Base-by-base conservation (phyloP, 2,888 invertebrate species). In the Drosophila tripunctata region DNA sequence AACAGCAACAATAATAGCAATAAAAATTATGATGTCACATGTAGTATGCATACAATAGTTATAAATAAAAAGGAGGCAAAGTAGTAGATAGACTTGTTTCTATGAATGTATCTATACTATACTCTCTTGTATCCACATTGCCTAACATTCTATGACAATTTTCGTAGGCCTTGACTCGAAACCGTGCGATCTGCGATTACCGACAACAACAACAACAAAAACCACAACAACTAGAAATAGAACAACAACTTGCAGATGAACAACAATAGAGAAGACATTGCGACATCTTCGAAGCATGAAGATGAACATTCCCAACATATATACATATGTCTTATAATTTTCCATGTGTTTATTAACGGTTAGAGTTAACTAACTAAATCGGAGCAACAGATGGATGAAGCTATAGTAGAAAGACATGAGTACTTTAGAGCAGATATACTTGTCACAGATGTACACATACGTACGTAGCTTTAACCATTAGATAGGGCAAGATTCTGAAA, bases 311-410 rank as follows among this genome's bases (percentile, higher is more conserved):
- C 30, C 44, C 40, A 22, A 33, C 38, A 17, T 33, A 30, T 33
- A 17, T 17, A 33, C 38, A 17, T 33, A 30, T 33, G 22, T 17
- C 30, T 8, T 40, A 2, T 27, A 15, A 36, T 27, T 10, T 33
- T 12, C 21, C 22, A 80, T 68, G 78, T 87, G 87, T 81, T 69
- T 81, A 87, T 81, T 81, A 82, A 82, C 81, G 87, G 81, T 82
- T 82, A 87, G 87, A 82, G 82, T 87, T 87, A 87, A 82, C 81
- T 78, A 85, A 82, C 87, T 82, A 87, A 82, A 85, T 87, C 87
- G 87, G 85, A 74, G 71, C 57, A 35, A 67, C 58, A 62, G 10
- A 15, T 14, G 21, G 31, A 27, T 12, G 19, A 48, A 52, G 41
- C 21, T 38, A 44, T 31, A 12, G 22, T 12, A 15, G 3, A 43